Evolutionary conservation across 1,140 invertebrate species (phyloP).

Genomic region (Amyelois transitella): DNA sequence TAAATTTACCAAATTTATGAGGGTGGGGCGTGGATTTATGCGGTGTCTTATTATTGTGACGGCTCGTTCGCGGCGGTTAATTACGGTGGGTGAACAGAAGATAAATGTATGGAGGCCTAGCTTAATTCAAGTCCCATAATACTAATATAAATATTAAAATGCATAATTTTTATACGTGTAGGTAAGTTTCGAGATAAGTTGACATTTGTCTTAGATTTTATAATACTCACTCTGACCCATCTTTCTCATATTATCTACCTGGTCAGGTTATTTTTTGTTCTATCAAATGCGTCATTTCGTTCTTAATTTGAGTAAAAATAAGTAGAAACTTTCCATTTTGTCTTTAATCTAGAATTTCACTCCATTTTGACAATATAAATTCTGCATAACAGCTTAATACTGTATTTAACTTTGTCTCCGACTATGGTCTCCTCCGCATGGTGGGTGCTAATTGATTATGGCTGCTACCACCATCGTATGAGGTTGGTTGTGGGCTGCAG

Average conservation of each 20-base stretch:
- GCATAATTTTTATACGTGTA: no score
- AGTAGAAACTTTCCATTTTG: neutral
- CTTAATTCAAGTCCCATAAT: no score
- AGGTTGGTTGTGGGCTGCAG: neutral
- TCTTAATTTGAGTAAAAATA: no score
- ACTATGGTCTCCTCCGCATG: neutral
- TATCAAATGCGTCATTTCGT: no score
- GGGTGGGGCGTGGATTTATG: constrained; percentile 40
- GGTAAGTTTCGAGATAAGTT: no score
- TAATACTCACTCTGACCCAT: no score
- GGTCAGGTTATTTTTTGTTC: no score
- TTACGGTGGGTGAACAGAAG: constrained; percentile 60
- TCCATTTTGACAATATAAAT: no score
- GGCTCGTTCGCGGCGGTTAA: constrained; percentile 46
- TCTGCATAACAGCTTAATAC: neutral
- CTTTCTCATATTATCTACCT: no score
- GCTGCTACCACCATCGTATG: neutral
- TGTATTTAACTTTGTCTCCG: neutral
- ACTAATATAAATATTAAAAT: no score
- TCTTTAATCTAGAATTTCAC: neutral
- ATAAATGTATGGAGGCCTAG: neutral
- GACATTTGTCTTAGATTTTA: no score
- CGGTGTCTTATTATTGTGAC: constrained; percentile 54
- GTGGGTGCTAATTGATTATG: neutral
- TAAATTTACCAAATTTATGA: constrained; percentile 36